Base-by-base conservation (phyloP, 1,140 invertebrate genomes). In the Drosophila kepulauana region DNA sequence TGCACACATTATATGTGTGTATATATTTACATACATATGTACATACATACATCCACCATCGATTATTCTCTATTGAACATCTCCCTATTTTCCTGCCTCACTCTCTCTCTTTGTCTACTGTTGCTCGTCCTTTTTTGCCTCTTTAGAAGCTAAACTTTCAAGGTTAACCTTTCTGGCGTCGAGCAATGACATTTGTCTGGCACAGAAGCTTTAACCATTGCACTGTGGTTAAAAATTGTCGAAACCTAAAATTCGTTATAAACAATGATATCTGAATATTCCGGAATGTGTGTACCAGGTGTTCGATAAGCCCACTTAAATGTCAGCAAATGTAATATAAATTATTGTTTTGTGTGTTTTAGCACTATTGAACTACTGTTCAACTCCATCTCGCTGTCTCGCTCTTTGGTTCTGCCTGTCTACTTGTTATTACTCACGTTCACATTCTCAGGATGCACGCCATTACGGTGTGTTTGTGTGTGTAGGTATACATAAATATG, bases 151-250 rank as follows among this genome's bases (percentile, higher is more conserved):
- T 65, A 78, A 82, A 78, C 62, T 88, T 88, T 88, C 85, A 88
- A 88, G 84, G 84, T 89, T 88, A 88, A 81, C 74, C 79, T 75
- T 67, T 64, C 73, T 68, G 64, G 61, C 80, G 57, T 69, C 73
- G 84, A 56, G 67, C 85, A 89, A 88, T 88, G 84, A 89, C 84
- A 88, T 78, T 89, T 89, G 68, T 2, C 30, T 52, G 67, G 7
- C 59, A 43, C 61, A 77, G 70, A 75, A 68, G 46, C 63, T 78
- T 62, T 33, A 68, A 65, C 79, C 59, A 45, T 38, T 15, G 6
- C 10, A 68, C 72, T 78, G 74, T 81, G 72, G 66, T 1, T 8
- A 16, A 43, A 51, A 51, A 45, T 11, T 5, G 16, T 46, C 8
- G n/a, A 61, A 61, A 15, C 10, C 3, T 25, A 25, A 25, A 25